phyloP scores from a whole-genome alignment of 2,888 invertebrate species.

The Mythimna lalbum region DNA sequence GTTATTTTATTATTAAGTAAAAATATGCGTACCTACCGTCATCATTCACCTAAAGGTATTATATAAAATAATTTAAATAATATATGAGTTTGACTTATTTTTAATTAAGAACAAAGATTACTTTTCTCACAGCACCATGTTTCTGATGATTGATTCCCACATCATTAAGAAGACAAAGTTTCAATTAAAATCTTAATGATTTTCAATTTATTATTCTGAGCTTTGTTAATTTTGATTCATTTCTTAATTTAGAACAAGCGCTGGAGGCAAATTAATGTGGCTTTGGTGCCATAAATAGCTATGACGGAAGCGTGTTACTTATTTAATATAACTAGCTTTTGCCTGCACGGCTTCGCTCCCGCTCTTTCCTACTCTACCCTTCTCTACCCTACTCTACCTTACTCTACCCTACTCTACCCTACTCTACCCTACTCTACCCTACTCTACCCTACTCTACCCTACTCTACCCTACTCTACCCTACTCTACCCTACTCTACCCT shows the following conservation, averaged over 20 bases:
- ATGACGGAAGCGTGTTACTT: neutral
- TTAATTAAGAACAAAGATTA: slow-evolving; percentile 49
- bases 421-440: too few species aligned
- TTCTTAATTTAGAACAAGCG: slow-evolving; percentile 63
- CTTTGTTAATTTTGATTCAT: slow-evolving; percentile 67
- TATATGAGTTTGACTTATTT: slow-evolving; percentile 29
- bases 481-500: too few species aligned
- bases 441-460: too few species aligned
- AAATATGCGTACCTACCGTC: neutral
- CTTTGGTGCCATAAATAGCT: slow-evolving; percentile 18
- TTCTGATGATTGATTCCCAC: slow-evolving; percentile 53
- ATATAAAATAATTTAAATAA: neutral
- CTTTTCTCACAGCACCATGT: slow-evolving; percentile 14
- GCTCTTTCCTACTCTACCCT: too few species aligned
- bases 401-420: too few species aligned
- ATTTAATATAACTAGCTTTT: too few species aligned
- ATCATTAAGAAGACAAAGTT: slow-evolving; percentile 65
- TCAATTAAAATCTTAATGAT: slow-evolving; percentile 70
- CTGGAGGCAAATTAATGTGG: slow-evolving; percentile 49
- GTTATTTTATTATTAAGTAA: neutral
- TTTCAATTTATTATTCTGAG: slow-evolving; percentile 65
- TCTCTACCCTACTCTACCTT: too few species aligned
- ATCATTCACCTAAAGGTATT: neutral
- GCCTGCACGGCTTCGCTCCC: too few species aligned
- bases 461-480: too few species aligned